A percentile compares a stretch with the other conserved stretches of the same genome.
Conservation (phyloP, 2,888 invertebrate species). For the Homarus gammarus region DNA sequence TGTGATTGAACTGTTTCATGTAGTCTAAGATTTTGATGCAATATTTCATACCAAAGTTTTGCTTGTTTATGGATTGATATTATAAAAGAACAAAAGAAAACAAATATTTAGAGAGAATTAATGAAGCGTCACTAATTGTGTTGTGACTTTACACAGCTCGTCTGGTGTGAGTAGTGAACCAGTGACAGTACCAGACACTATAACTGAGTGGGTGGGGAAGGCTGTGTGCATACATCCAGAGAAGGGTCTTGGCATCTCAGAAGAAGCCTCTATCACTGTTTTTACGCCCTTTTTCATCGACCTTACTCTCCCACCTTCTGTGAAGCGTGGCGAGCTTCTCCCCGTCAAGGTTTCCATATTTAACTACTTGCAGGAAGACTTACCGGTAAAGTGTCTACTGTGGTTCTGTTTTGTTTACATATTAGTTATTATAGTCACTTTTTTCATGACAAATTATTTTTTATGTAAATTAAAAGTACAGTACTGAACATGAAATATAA, state of each 20-base stretch:
- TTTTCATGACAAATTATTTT: too few relatives aligned
- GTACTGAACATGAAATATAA: too few relatives aligned
- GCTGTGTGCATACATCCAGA: conserved; percentile 81
- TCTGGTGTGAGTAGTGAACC: conserved; percentile 44
- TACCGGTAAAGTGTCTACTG: too few relatives aligned
- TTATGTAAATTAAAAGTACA: too few relatives aligned
- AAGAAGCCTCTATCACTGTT: conserved; percentile 80
- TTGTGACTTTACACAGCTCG: conserved; percentile 26
- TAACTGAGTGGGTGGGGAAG: conserved; percentile 84
- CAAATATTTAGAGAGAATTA: too few relatives aligned
- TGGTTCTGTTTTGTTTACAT: too few relatives aligned
- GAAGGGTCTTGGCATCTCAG: conserved; percentile 81
- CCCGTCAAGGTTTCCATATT: conserved; percentile 72
- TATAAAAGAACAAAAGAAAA: too few relatives aligned
- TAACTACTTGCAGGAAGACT: conserved; percentile 55
- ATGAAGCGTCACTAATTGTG: background rate
- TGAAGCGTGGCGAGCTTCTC: conserved; percentile 74
- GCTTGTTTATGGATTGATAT: too few relatives aligned
- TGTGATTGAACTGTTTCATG: too few relatives aligned
- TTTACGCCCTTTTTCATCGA: conserved; percentile 83
- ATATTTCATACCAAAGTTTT: too few relatives aligned
- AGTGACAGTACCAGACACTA: conserved; percentile 82
- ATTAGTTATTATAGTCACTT: too few relatives aligned
- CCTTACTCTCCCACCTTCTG: conserved; percentile 69
- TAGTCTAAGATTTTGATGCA: too few relatives aligned